A percentile compares a stretch with the other conserved stretches of the same genome.
These are phyloP conservation scores for Oceanodroma leucorhoa DNA, from an alignment of 2,797 vertebrate genomes.

Conservation along the genomic window DNA sequence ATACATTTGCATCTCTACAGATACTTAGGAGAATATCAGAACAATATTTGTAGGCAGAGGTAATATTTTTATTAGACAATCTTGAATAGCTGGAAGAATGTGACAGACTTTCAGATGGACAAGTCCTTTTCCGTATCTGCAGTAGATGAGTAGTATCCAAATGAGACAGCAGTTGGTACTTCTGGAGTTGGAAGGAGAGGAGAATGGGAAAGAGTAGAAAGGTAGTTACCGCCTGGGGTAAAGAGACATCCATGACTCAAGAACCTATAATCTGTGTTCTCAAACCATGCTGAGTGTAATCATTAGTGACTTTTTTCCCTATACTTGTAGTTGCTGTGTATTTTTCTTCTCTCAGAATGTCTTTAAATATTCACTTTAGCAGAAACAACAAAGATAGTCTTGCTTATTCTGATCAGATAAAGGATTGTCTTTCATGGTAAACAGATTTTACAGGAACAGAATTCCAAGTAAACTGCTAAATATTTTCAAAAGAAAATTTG, in stretches of 20 bases:
- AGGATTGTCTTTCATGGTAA: not conserved
- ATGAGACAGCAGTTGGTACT: not conserved
- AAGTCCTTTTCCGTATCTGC: not conserved
- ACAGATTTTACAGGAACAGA: not conserved
- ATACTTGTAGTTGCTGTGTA: not conserved
- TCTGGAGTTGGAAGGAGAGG: not conserved
- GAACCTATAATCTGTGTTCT: not conserved
- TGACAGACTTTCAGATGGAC: not conserved
- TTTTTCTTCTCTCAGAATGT: not conserved
- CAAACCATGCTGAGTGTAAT: not conserved
- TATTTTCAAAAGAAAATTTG: not conserved
- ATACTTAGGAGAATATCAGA: not conserved
- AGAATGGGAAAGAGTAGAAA: not conserved
- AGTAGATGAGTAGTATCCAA: not conserved
- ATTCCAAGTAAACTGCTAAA: not conserved
- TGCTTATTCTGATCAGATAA: not conserved
- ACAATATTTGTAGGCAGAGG: not conserved
- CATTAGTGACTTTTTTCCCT: not conserved
- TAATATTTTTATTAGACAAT: not conserved
- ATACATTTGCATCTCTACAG: not conserved
- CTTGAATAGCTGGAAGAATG: not conserved
- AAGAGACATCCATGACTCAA: not conserved
- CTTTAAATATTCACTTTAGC: not conserved
- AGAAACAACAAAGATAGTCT: not conserved
- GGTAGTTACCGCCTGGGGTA: not conserved